phyloP scores from a whole-genome alignment of 1,140 invertebrate species.

The Drosophila willistoni region DNA sequence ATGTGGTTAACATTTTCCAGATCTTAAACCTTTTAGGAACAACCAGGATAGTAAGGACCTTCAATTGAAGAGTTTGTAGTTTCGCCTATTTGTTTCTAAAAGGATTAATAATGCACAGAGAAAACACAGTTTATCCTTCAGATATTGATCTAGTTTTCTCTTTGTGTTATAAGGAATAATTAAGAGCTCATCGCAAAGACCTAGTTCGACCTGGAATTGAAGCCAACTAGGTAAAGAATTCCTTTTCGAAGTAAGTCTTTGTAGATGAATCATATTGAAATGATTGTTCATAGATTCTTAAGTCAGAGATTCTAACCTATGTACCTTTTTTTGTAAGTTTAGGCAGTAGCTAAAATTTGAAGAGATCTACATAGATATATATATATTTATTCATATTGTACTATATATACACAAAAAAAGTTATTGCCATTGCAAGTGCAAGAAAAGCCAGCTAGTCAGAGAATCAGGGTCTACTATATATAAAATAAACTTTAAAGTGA shows the following conservation, averaged over 20 bases:
- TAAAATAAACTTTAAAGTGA: conserved; percentile 44
- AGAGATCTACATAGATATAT: not conserved
- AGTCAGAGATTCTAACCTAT: conserved; percentile 20
- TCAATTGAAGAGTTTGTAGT: no score
- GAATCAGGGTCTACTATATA: conserved; percentile 44
- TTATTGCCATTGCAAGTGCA: conserved; percentile 71
- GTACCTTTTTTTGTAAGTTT: conserved; percentile 33
- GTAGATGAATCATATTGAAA: not conserved
- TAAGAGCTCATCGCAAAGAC: no score
- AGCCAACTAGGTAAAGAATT: not conserved
- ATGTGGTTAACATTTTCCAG: not conserved
- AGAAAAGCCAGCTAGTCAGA: conserved; percentile 74
- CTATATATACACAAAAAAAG: conserved; percentile 19
- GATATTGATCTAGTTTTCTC: not conserved
- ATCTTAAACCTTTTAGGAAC: not conserved
- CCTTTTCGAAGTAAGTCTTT: not conserved
- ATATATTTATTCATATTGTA: conserved; percentile 15
- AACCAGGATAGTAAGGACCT: no score
- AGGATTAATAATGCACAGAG: not conserved
- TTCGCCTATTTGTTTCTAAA: not conserved
- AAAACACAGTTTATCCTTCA: not conserved
- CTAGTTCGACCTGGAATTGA: not conserved
- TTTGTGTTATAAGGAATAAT: not conserved
- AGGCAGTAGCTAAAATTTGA: conserved; percentile 7
- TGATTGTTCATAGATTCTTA: conserved; percentile 37